These are phyloP conservation scores for Brachycybe producta DNA, from an alignment of 2,888 invertebrate genomes.

Conservation along the genomic window DNA sequence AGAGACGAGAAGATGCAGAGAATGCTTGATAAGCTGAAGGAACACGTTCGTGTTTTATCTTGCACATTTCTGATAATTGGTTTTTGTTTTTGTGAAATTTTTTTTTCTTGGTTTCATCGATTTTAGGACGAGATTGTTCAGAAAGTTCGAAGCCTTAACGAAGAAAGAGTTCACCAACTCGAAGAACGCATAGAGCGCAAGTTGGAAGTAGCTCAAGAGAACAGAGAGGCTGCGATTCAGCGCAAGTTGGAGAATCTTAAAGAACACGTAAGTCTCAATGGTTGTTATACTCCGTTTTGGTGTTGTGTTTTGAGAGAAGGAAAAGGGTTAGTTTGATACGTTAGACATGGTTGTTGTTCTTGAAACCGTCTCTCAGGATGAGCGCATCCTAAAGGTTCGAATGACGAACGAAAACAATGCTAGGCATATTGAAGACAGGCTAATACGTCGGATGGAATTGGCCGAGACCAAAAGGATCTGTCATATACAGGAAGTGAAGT, in stretches of 20 bases:
- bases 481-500: slow-evolving; percentile 19
- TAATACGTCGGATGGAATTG: slow-evolving; percentile 19
- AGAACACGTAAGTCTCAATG: slow-evolving; percentile 56
- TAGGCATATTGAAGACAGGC: slow-evolving; percentile 26
- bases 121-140: slow-evolving; percentile 58
- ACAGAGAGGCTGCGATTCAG: slow-evolving; percentile 70
- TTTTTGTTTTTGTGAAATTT: slow-evolving; percentile 3
- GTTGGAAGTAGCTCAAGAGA: slow-evolving; percentile 64
- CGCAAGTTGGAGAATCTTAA: slow-evolving; percentile 71
- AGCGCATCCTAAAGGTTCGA: slow-evolving; percentile 47
- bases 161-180: slow-evolving; percentile 52
- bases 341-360: neutral
- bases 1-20: slow-evolving; percentile 82
- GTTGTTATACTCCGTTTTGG: slow-evolving; percentile 17
- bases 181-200: slow-evolving; percentile 48
- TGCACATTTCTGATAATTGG: neutral
- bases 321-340: slow-evolving; percentile 1
- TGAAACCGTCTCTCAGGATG: slow-evolving; percentile 6
- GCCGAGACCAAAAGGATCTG: slow-evolving; percentile 20
- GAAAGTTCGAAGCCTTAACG: slow-evolving; percentile 54
- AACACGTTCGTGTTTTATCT: slow-evolving; percentile 64
- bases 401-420: slow-evolving; percentile 49
- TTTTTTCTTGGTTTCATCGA: slow-evolving; percentile 1
- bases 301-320: neutral
- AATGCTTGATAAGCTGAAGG: slow-evolving; percentile 77